Evolutionary conservation across 2,113 vertebrate species (phyloP), one percentile per base, ranked within the genome.

Genomic region (Rafetus swinhoei): DNA sequence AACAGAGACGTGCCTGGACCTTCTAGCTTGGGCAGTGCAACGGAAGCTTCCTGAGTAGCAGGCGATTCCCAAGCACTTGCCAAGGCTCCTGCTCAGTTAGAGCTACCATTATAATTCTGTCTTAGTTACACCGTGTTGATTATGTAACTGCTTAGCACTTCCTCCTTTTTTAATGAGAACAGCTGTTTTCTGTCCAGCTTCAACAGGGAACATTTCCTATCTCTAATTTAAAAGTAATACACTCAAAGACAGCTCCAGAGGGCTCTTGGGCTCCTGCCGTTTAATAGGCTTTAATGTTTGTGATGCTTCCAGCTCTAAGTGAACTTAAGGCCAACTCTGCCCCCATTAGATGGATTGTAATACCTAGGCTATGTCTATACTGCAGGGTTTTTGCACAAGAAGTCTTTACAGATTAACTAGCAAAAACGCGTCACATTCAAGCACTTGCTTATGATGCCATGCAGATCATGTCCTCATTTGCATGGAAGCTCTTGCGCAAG

Each of bases 101-200:
- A 90, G 85, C 88, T 76, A 55, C 95, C 94, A 89, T 95, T 94
- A 94, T 93, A 96, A 95, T 91, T 96, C 94, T 93, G 62, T 94
- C 94, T 94, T 98, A 97, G 97, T 97, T 97, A 94, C 93, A 94
- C n/a, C 79, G 86, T 69, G 90, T 97, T 97, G 96, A 96, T 97
- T 97, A 95, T 96, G 92, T 86, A 96, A 96, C 94, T 91, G 65
- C 95, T 97, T 96, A 96, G 93, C 94, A 93, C 94, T 94, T 96
- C 94, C 87, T 97, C 94, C 95, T 96, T 95, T 94, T 96, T 95
- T 97, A 97, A 97, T 95, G 96, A 98, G 97, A 96, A 96, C 97
- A 96, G 97, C 97, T 98, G 96, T 96, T 98, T 97, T 93, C 96
- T 96, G 96, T 96, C 97, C 97, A 95, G 95, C 93, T 96, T 97